Evolutionary conservation across 2,888 invertebrate species (phyloP).

Genomic region (Apodemia zela): DNA sequence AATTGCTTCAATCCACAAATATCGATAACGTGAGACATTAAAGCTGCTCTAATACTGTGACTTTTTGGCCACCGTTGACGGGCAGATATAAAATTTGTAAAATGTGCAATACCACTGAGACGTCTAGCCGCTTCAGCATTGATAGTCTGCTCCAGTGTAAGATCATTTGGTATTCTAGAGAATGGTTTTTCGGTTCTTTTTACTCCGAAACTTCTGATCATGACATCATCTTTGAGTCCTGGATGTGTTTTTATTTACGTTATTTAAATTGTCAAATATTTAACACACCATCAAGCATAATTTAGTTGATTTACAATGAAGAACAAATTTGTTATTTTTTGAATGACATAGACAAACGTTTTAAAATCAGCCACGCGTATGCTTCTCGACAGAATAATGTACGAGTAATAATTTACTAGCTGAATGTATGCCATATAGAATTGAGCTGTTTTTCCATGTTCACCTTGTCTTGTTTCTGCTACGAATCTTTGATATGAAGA

Average conservation of each 20-base stretch:
- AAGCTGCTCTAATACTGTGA: not conserved
- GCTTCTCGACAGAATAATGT: conserved; percentile 33
- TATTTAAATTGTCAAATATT: conserved; percentile 20
- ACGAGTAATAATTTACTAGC: conserved; percentile 29
- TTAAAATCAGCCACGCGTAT: conserved; percentile 33
- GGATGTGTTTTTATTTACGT: conserved; percentile 31
- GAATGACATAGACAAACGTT: conserved; percentile 30
- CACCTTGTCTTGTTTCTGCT: conserved; percentile 25
- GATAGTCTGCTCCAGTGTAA: conserved; percentile 24
- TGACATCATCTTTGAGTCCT: not conserved
- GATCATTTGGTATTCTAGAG: conserved; percentile 17
- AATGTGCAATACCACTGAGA: conserved; percentile 8
- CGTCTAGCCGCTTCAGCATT: conserved; percentile 20
- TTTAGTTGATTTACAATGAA: conserved; percentile 35
- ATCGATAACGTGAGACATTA: not conserved
- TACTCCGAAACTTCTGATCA: not conserved
- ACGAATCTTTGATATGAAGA: conserved; percentile 36
- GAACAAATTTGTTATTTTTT: conserved; percentile 32
- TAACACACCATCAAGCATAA: conserved; percentile 26
- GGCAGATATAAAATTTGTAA: conserved; percentile 14
- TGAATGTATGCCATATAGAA: conserved; percentile 33
- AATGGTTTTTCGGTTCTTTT: conserved; percentile 31
- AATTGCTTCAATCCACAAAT: not conserved
- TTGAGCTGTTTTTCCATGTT: conserved; percentile 30
- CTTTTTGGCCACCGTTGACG: conserved; percentile 16